Percentiles rank a stretch among this genome's conserved stretches.
These are phyloP conservation scores for Peucedramus taeniatus DNA, from an alignment of 2,113 vertebrate genomes.

Conservation along the genomic window DNA sequence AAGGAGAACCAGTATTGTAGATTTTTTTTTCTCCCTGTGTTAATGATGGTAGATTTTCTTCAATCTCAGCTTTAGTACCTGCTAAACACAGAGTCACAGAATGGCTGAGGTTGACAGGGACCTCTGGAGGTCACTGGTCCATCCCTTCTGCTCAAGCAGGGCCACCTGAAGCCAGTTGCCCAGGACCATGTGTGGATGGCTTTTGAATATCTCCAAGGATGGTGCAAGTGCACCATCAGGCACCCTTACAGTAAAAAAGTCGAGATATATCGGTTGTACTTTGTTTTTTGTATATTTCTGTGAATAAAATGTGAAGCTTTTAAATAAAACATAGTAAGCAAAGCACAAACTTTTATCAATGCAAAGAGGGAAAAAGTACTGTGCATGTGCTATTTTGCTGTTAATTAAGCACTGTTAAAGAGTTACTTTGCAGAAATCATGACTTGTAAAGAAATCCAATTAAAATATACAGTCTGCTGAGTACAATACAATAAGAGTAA, in stretches of 20 bases:
- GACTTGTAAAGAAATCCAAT: not conserved
- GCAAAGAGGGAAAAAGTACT: not conserved
- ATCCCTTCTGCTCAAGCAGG: not conserved
- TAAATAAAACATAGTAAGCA: not conserved
- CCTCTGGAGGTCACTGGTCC: not conserved
- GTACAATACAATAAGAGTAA: not conserved
- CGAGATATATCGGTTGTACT: not conserved
- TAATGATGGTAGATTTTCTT: not conserved
- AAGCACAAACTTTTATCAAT: not conserved
- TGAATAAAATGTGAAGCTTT: not conserved
- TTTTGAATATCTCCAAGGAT: not conserved
- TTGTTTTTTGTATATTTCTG: not conserved
- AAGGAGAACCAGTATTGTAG: not conserved
- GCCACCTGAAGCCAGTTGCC: not conserved
- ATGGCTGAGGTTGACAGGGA: not conserved
- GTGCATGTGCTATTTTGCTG: not conserved
- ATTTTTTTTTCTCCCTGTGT: fast-evolving
- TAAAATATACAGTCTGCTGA: not conserved
- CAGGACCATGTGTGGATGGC: not conserved
- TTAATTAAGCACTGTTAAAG: not conserved
- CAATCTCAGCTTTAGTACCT: not conserved
- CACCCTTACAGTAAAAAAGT: not conserved
- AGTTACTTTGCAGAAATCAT: not conserved
- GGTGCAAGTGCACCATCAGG: not conserved
- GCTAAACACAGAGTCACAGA: not conserved